These are phyloP conservation scores for Seira musarum DNA, from an alignment of 2,888 invertebrate species.

Conservation along the genomic window DNA sequence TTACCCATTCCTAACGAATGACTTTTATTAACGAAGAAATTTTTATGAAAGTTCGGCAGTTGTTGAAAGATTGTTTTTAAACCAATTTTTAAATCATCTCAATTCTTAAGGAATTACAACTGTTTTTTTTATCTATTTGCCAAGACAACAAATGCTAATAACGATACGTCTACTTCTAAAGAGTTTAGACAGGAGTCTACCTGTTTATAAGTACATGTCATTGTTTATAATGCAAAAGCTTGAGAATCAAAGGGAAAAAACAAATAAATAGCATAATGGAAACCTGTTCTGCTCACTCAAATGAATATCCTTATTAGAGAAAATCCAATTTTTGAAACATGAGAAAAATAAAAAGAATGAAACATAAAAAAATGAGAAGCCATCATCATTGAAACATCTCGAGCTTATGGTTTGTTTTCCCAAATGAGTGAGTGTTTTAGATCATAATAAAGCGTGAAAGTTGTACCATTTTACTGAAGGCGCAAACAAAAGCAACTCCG, in stretches of 20 bases:
- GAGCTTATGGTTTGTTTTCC: conserved; percentile 8
- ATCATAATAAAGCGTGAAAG: conserved; percentile 16
- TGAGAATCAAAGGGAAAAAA: background rate
- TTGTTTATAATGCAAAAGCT: background rate
- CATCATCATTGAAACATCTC: too few species aligned
- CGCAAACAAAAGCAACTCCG: conserved; percentile 10
- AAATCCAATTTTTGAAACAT: conserved; percentile 41
- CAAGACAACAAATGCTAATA: too few species aligned
- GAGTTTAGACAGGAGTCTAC: background rate
- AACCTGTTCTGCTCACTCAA: conserved; percentile 56
- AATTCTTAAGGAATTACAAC: too few species aligned
- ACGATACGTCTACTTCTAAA: too few species aligned
- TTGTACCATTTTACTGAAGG: background rate
- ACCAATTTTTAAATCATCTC: too few species aligned
- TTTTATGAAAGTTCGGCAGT: too few species aligned
- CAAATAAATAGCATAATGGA: background rate
- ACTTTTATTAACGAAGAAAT: background rate
- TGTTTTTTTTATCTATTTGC: too few species aligned
- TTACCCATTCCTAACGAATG: background rate
- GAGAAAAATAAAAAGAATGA: conserved; percentile 20
- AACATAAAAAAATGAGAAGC: conserved; percentile 1
- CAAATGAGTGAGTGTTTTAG: conserved; percentile 8
- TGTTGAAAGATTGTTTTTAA: too few species aligned
- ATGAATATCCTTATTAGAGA: conserved; percentile 51
- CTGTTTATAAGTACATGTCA: background rate